A percentile compares a stretch with the other conserved stretches of the same genome.
phyloP scores from a whole-genome alignment of 1,140 invertebrate genomes.

The Drosophila mauritiana region DNA sequence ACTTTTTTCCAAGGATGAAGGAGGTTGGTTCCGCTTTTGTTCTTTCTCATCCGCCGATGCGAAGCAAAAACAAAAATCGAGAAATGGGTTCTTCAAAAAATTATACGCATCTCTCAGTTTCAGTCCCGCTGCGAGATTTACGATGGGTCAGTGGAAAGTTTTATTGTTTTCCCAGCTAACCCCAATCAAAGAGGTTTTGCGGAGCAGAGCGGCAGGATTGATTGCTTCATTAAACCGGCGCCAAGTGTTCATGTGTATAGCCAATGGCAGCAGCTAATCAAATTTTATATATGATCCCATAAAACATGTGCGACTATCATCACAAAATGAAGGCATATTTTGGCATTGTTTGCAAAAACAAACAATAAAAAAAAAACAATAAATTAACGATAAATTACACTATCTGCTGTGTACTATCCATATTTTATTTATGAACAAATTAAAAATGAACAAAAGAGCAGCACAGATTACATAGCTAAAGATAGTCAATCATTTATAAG shows the following conservation, averaged over 20 bases:
- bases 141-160: conserved; percentile 74
- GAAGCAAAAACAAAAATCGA: conserved; percentile 13
- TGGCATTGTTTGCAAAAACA: background rate
- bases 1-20: conserved; percentile 24
- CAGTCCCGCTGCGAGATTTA: conserved; percentile 65
- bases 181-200: conserved; percentile 34
- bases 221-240: conserved; percentile 60
- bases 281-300: conserved; percentile 52
- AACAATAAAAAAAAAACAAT: background rate
- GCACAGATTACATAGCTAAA: no score
- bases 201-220: conserved; percentile 20
- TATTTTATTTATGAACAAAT: background rate
- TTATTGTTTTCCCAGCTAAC: conserved; percentile 61
- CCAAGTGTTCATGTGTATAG: conserved; percentile 36
- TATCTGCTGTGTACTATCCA: no score
- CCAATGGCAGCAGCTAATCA: conserved; percentile 63
- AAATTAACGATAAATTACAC: background rate
- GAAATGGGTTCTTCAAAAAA: conserved; percentile 30
- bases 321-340: background rate
- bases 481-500: no score
- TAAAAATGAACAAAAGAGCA: no score
- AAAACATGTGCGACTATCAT: conserved; percentile 26
- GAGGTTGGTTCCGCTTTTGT: conserved; percentile 5
- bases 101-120: conserved; percentile 51
- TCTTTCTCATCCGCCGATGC: conserved; percentile 19